A percentile compares a stretch with the other conserved stretches of the same genome.
phyloP scores from a whole-genome alignment of 2,113 vertebrate species.

The Eurypyga helias region DNA sequence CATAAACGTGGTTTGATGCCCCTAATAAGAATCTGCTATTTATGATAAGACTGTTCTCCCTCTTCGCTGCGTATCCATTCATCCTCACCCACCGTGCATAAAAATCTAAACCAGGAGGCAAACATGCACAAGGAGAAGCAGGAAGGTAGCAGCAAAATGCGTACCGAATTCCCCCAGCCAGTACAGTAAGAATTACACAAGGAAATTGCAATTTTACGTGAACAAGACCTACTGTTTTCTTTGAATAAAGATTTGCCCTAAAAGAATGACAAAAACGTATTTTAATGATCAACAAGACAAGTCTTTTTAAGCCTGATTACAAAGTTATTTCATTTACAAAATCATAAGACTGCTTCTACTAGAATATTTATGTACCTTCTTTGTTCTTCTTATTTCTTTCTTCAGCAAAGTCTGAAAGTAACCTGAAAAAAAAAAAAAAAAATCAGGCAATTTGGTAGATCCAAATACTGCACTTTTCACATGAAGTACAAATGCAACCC shows the following conservation, averaged over 20 bases:
- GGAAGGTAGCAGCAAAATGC: not conserved
- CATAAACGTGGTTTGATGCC: conserved; percentile 40
- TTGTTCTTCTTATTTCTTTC: conserved; percentile 67
- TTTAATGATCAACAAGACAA: not conserved
- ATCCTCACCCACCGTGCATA: not conserved
- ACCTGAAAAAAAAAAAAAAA: conserved; percentile 60
- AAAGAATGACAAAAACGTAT: not conserved
- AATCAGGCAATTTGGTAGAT: not conserved
- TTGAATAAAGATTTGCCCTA: not conserved
- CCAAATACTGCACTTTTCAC: not conserved
- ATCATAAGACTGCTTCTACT: not conserved
- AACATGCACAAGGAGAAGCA: not conserved
- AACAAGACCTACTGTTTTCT: not conserved
- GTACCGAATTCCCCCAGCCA: not conserved
- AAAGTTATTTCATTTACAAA: not conserved
- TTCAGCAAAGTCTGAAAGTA: conserved; percentile 65
- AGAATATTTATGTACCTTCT: conserved; percentile 71
- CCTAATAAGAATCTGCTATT: conserved; percentile 42
- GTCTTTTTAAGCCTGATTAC: not conserved
- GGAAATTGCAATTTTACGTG: not conserved
- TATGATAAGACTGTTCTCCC: not conserved
- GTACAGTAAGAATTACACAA: not conserved
- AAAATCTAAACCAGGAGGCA: not conserved
- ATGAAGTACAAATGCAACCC: not conserved
- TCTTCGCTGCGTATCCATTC: not conserved